Percentiles rank a stretch among this genome's conserved stretches.
Conservation (phyloP, 2,888 invertebrate species). For the Sphaerophoria rueppellii region DNA sequence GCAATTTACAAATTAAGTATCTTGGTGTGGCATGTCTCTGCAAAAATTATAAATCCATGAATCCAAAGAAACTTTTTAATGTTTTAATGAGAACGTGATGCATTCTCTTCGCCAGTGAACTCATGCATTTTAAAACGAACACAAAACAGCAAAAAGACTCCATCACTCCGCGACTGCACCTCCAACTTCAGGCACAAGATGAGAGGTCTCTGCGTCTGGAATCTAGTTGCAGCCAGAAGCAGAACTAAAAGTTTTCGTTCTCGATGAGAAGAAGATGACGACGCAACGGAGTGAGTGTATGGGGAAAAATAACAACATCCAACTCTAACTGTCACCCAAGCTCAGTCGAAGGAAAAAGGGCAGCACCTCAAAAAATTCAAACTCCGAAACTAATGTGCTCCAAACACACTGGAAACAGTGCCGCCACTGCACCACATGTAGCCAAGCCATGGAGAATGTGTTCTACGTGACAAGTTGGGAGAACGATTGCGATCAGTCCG, state of each 20-base stretch:
- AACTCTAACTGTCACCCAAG: conserved; percentile 45
- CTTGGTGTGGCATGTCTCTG: conserved; percentile 67
- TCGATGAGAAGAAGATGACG: conserved; percentile 4
- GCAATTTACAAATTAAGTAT: conserved; percentile 69
- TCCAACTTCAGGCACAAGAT: neutral
- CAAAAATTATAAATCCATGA: conserved; percentile 73
- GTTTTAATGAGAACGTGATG: conserved; percentile 74
- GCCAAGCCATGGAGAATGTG: conserved; percentile 61
- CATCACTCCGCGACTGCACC: too few relatives aligned
- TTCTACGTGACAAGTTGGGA: conserved; percentile 69
- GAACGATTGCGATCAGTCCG: conserved; percentile 68
- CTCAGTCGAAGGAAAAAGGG: neutral
- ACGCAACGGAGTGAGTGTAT: neutral
- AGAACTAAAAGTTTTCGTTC: neutral
- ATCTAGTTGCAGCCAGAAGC: neutral
- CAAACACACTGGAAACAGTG: conserved; percentile 48
- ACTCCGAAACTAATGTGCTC: conserved; percentile 51
- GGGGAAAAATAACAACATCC: neutral
- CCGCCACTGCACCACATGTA: conserved; percentile 24
- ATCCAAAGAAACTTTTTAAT: conserved; percentile 69
- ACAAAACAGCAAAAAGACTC: conserved; percentile 42
- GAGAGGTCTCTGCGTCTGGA: neutral
- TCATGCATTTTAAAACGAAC: conserved; percentile 56
- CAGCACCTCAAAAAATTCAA: conserved; percentile 18
- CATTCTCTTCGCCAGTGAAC: conserved; percentile 52